These are phyloP conservation scores for Passer montanus DNA, from an alignment of 2,113 vertebrate genomes.

Conservation along the genomic window DNA sequence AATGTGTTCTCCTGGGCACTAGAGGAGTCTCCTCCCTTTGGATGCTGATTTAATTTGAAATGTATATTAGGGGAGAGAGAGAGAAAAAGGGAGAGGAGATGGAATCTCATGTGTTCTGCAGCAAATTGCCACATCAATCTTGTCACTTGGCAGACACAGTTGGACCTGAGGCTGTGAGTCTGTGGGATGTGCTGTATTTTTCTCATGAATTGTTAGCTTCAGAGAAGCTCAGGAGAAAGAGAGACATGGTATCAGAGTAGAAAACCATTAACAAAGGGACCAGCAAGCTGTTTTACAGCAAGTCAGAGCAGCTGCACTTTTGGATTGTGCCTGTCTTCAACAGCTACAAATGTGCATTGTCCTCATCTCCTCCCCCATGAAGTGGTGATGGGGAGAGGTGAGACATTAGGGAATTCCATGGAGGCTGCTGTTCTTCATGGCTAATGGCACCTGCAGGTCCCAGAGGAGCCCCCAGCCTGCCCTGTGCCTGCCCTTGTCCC, in stretches of 20 bases:
- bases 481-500: not conserved
- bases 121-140: conserved; percentile 24
- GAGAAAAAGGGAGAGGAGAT: not conserved
- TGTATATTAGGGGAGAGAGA: not conserved
- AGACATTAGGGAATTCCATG: not conserved
- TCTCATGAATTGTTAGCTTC: conserved; percentile 7
- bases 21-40: not conserved
- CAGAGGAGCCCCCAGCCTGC: not conserved
- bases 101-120: not conserved
- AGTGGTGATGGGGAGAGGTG: not conserved
- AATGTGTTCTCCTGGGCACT: not conserved
- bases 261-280: not conserved
- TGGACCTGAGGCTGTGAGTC: conserved; percentile 19
- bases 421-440: not conserved
- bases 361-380: fast-evolving
- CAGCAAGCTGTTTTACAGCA: not conserved
- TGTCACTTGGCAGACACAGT: not conserved
- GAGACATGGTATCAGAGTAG: not conserved
- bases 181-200: not conserved
- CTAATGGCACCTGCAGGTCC: not conserved
- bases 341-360: not conserved
- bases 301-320: not conserved
- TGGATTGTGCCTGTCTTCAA: not conserved
- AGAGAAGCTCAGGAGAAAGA: not conserved
- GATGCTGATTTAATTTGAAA: conserved; percentile 47